phyloP scores from a whole-genome alignment of 2,888 invertebrate genomes.

The Scrobipalpa costella region DNA sequence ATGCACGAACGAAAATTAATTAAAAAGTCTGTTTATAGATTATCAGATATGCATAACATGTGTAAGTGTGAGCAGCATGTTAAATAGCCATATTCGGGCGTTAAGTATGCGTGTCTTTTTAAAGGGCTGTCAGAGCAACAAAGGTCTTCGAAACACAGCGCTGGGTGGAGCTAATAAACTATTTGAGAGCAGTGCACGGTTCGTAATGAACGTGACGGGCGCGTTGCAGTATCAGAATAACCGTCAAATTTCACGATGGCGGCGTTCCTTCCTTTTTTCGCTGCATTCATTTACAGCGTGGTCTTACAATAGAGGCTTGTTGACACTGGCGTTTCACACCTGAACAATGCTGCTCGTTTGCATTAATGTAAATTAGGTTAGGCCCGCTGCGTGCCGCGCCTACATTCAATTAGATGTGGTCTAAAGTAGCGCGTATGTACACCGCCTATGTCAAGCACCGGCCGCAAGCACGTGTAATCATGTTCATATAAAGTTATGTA shows the following conservation, averaged over 20 bases:
- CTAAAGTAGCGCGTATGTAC: constrained; percentile 73
- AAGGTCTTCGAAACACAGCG: constrained; percentile 73
- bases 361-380: constrained; percentile 82
- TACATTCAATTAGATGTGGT: constrained; percentile 78
- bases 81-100: constrained; percentile 70
- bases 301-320: constrained; percentile 73
- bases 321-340: constrained; percentile 81
- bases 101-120: constrained; percentile 72
- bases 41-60: constrained; percentile 6
- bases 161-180: constrained; percentile 81
- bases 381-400: constrained; percentile 63
- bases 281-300: too few species aligned
- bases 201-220: too few species aligned
- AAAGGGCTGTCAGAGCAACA: constrained; percentile 73
- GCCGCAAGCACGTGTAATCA: constrained; percentile 53
- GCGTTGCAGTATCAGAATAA: too few species aligned
- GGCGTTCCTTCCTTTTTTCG: too few species aligned
- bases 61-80: constrained; percentile 42
- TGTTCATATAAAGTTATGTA: constrained; percentile 38
- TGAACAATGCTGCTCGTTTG: constrained; percentile 81
- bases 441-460: constrained; percentile 56
- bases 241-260: too few species aligned
- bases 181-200: too few species aligned
- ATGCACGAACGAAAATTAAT: constrained; percentile 9
- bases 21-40: constrained; percentile 18